Conservation (phyloP, 2,113 vertebrate genomes). For the Drymodes brunneopygia region DNA sequence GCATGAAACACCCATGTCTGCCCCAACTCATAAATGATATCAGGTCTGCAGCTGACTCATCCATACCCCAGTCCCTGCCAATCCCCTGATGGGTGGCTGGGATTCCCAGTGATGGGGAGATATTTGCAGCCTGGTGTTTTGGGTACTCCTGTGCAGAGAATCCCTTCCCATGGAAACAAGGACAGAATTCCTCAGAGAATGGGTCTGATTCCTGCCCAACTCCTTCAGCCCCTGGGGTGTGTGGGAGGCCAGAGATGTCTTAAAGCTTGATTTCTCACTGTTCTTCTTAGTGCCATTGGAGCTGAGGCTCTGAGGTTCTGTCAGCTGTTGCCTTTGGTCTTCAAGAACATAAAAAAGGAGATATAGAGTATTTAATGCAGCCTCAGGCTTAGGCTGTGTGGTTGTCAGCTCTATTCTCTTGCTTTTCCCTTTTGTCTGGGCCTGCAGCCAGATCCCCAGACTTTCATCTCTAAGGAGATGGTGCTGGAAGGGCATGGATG, state of each 20-base stretch:
- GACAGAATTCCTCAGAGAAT: background rate
- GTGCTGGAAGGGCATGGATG: background rate
- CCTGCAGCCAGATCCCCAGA: background rate
- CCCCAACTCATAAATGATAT: conserved; percentile 3
- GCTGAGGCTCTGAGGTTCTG: background rate
- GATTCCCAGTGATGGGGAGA: background rate
- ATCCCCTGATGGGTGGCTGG: background rate
- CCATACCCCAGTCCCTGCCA: conserved; percentile 11
- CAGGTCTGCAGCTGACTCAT: background rate
- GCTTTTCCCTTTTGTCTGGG: background rate
- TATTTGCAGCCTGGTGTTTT: background rate
- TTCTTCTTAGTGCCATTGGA: background rate
- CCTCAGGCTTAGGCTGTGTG: background rate
- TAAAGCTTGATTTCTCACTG: background rate
- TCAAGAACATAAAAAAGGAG: background rate
- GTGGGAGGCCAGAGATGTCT: background rate
- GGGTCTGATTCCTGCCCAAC: background rate
- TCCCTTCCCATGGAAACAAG: background rate
- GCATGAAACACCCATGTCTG: conserved; percentile 31
- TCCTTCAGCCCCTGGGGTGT: background rate
- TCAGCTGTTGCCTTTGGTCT: background rate
- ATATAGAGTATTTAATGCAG: background rate
- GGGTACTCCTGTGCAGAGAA: background rate
- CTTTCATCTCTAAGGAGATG: background rate
- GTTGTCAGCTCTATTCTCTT: background rate